Evolutionary conservation across 1,140 invertebrate species (phyloP).

Genomic region (Protaetia brevitarsis): DNA sequence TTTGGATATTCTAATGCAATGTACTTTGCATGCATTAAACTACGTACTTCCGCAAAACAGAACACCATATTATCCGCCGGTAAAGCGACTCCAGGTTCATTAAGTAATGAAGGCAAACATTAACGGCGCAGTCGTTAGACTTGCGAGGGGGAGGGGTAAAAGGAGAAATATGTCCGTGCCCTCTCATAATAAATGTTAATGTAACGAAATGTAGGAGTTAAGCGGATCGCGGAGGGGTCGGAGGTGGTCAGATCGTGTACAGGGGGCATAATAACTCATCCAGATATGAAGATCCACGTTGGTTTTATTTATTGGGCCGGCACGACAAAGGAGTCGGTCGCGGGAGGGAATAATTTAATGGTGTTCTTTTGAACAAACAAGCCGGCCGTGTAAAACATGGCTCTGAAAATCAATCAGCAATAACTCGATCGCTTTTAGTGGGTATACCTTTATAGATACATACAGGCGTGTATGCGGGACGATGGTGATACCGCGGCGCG

Average conservation of each 20-base stretch:
- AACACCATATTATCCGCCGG: not conserved
- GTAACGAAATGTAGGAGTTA: conserved; percentile 7
- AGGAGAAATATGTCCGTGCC: conserved; percentile 1
- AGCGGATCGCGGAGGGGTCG: not conserved
- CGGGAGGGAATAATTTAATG: conserved; percentile 44
- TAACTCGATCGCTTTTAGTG: conserved; percentile 33
- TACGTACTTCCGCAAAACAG: not conserved
- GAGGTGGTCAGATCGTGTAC: conserved; percentile 18
- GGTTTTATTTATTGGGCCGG: conserved; percentile 33
- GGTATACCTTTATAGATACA: too few species aligned
- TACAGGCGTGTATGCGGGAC: not conserved
- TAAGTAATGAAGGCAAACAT: conserved; percentile 1
- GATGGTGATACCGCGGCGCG: not conserved
- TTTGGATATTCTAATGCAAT: not conserved
- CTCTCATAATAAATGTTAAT: conserved; percentile 17
- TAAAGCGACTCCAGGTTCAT: not conserved
- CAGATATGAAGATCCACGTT: conserved; percentile 29
- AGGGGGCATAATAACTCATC: conserved; percentile 34
- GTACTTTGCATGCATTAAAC: not conserved
- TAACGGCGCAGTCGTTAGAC: not conserved
- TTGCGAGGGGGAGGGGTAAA: not conserved
- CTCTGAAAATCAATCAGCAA: conserved; percentile 44
- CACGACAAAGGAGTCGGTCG: conserved; percentile 30
- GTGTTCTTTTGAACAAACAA: conserved; percentile 32
- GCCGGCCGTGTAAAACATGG: conserved; percentile 41